A percentile compares a stretch with the other conserved stretches of the same genome.
Evolutionary conservation across 1,140 invertebrate species (phyloP).

Genomic region (Bombyx mori): DNA sequence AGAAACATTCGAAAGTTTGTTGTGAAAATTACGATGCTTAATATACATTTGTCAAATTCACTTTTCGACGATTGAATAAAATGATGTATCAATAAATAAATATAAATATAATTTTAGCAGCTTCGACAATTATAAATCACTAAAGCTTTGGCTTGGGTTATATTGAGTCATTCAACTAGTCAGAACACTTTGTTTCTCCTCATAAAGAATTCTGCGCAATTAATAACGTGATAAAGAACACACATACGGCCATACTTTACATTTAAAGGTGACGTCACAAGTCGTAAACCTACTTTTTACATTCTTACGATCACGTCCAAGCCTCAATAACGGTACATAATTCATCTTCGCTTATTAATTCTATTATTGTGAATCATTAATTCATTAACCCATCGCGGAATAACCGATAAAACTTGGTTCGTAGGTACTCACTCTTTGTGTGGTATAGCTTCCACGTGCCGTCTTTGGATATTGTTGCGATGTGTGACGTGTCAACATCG

Average conservation of each 20-base stretch:
- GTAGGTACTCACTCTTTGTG: conserved; percentile 79
- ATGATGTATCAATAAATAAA: too few relatives aligned
- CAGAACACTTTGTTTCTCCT: background rate
- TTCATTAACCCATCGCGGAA: conserved; percentile 19
- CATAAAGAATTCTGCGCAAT: background rate
- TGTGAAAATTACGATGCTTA: too few relatives aligned
- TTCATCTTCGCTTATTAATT: conserved; percentile 3
- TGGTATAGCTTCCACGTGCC: conserved; percentile 89
- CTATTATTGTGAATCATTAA: conserved; percentile 20
- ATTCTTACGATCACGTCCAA: conserved; percentile 16
- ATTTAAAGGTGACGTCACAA: background rate
- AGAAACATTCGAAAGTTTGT: too few relatives aligned
- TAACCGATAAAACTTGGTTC: too few relatives aligned
- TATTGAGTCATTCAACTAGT: too few relatives aligned
- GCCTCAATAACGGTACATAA: conserved; percentile 10
- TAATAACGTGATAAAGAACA: too few relatives aligned
- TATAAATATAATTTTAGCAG: too few relatives aligned
- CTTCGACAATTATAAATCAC: too few relatives aligned
- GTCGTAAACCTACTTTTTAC: conserved; percentile 4
- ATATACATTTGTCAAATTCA: too few relatives aligned
- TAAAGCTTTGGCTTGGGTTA: too few relatives aligned
- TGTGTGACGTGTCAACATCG: conserved; percentile 83
- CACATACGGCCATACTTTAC: too few relatives aligned
- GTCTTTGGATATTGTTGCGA: conserved; percentile 90
- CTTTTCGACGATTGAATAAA: too few relatives aligned